Evolutionary conservation across 23 tunicate species (phyloP).

Genomic region (Styela clava): DNA sequence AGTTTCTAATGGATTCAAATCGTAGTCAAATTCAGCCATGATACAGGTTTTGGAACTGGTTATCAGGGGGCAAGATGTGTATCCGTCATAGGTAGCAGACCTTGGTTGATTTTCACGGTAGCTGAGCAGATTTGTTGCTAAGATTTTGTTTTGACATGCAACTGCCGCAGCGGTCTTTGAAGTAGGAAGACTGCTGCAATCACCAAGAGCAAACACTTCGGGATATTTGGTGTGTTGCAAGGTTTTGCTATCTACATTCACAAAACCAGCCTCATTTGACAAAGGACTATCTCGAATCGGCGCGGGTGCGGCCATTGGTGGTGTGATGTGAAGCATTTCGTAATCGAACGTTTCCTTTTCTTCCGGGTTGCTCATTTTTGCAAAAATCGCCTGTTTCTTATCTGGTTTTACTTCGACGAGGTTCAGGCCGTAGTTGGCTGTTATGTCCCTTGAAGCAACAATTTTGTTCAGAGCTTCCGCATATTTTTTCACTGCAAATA

Average conservation of each 20-base stretch:
- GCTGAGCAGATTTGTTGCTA: conserved; percentile 8
- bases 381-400: conserved; percentile 70
- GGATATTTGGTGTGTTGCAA: conserved; percentile 64
- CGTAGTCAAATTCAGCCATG: conserved; percentile 97
- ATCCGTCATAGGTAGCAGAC: conserved; percentile 70
- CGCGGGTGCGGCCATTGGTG: conserved; percentile 75
- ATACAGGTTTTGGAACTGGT: conserved; percentile 92
- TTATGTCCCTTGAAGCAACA: conserved; percentile 52
- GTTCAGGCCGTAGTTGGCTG: conserved; percentile 74
- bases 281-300: conserved; percentile 34
- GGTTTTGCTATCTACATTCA: conserved; percentile 74
- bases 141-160: conserved; percentile 28
- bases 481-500: conserved; percentile 93
- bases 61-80: conserved; percentile 95
- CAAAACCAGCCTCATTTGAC: conserved; percentile 80
- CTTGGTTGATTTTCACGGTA: conserved; percentile 11
- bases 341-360: conserved; percentile 71
- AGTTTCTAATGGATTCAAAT: conserved; percentile 83
- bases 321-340: conserved; percentile 86
- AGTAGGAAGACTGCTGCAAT: conserved; percentile 91
- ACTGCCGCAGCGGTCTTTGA: conserved; percentile 97
- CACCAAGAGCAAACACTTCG: conserved; percentile 91
- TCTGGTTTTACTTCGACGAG: conserved; percentile 77
- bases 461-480: conserved; percentile 82
- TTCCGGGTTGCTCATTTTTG: conserved; percentile 58